phyloP scores from a whole-genome alignment of 2,113 vertebrate species.

The Anas platyrhynchos region DNA sequence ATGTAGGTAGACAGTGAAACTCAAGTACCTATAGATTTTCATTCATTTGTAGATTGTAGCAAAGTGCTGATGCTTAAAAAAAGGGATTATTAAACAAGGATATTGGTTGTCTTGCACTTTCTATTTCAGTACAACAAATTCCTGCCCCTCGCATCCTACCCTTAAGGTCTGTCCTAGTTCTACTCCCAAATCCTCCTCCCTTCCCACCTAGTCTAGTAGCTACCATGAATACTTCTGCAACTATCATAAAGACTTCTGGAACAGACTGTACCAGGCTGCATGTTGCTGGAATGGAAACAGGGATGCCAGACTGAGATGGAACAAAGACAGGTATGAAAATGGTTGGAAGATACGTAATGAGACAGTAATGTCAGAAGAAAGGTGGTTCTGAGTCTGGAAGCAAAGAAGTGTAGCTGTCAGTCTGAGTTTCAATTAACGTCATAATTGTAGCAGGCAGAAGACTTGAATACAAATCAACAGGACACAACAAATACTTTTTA shows the following conservation, averaged over 20 bases:
- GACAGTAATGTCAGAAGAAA: background rate
- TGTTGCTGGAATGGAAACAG: background rate
- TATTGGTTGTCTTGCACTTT: background rate
- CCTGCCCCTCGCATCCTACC: background rate
- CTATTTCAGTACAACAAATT: background rate
- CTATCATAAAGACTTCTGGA: background rate
- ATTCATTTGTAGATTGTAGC: background rate
- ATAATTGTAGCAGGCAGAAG: background rate
- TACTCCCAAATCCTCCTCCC: background rate
- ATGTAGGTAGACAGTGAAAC: background rate
- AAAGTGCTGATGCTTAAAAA: background rate
- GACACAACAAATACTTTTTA: background rate
- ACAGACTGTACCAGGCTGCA: background rate
- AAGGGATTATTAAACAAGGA: background rate
- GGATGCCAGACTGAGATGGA: background rate
- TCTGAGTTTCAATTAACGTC: background rate
- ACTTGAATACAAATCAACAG: background rate
- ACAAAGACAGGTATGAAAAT: background rate
- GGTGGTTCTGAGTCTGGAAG: background rate
- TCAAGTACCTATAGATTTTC: background rate
- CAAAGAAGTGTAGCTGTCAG: background rate
- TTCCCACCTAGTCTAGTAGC: background rate
- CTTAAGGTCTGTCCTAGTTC: background rate
- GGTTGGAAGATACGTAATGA: background rate
- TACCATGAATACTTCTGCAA: background rate